Evolutionary conservation across 2,888 invertebrate species (phyloP).

Genomic region (Meiosimyza platycephala): DNA sequence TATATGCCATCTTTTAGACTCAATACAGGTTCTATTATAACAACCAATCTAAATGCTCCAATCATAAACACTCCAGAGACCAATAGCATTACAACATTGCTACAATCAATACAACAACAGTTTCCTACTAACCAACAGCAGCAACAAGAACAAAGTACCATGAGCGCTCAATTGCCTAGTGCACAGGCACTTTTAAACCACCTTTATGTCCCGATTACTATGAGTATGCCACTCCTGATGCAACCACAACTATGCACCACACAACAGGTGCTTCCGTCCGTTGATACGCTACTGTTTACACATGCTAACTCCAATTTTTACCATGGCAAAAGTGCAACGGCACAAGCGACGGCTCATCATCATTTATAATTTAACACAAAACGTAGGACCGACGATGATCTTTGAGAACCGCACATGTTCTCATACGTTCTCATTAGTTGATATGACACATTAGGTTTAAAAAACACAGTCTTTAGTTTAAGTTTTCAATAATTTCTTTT

Average conservation of each 20-base stretch:
- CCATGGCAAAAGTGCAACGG: slow-evolving; percentile 45
- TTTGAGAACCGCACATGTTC: not conserved
- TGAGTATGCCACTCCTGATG: slow-evolving; percentile 55
- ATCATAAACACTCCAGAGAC: not conserved
- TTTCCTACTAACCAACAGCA: slow-evolving; percentile 28
- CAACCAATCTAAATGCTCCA: slow-evolving; percentile 4
- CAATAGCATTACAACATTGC: slow-evolving; percentile 16
- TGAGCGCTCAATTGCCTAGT: slow-evolving; percentile 2
- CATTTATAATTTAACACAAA: slow-evolving; percentile 15
- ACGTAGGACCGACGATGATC: not conserved
- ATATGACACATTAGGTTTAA: slow-evolving; percentile 2
- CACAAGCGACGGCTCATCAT: slow-evolving; percentile 38
- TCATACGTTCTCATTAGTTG: not conserved
- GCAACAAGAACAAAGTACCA: slow-evolving; percentile 19
- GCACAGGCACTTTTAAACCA: slow-evolving; percentile 46
- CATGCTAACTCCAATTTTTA: slow-evolving; percentile 45
- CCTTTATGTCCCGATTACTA: slow-evolving; percentile 49
- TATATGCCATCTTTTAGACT: slow-evolving; percentile 30
- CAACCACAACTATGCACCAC: slow-evolving; percentile 44
- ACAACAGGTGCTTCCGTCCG: slow-evolving; percentile 63
- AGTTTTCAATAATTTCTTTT: slow-evolving; percentile 6
- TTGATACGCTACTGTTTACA: slow-evolving; percentile 62
- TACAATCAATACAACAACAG: slow-evolving; percentile 43
- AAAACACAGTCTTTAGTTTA: slow-evolving; percentile 9
- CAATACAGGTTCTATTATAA: slow-evolving; percentile 16